Evolutionary conservation across 1,140 invertebrate genomes (phyloP), one percentile per base, ranked within the genome.

Genomic region (Panulirus ornatus): DNA sequence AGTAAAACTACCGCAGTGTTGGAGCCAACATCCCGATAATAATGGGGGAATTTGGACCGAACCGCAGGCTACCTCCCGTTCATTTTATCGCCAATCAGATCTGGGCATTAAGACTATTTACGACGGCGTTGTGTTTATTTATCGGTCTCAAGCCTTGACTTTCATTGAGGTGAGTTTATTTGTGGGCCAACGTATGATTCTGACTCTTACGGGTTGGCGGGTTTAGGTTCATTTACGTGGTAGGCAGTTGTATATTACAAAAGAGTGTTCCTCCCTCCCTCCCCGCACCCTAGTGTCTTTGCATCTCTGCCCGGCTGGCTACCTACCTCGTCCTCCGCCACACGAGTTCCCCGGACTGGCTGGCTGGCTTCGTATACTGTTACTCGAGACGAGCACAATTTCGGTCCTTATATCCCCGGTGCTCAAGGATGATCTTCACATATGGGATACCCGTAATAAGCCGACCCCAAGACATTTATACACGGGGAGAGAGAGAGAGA

Each of bases 51-150:
- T 58, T 63, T n/a, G 51, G 54, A 19, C 58, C 58, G 54, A n/a
- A 66, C 54, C 81, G 38, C n/a, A 11, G 38, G n/a, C 58, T 66
- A 19, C 14, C 58, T 19, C 58, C 58, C 42, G 34, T 47, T 22
- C 42, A 44, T 82, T 54, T 86, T 86, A 86, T 86, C 84, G 38
- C 84, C 84, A 54, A 86, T 86, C 84, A 75, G 70, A 76, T 86
- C 84, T 75, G 47, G 84, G 84, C 70, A 86, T 75, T 86, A 86
- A 47, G 84, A 51, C 63, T 86, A 86, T 86, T 86, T 86, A 86
- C 84, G 71, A 47, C 71, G n/a, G 70, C 30, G 66, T 86, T 86
- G 70, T 86, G 84, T 75, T 76, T 86, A 86, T 86, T 86, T 86
- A 86, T 75, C 71, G 84, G 66, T 76, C 63, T 51, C 84, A 38